A percentile compares a stretch with the other conserved stretches of the same genome.
Evolutionary conservation across 2,888 invertebrate species (phyloP).

Genomic region (Hyposoter didymator): DNA sequence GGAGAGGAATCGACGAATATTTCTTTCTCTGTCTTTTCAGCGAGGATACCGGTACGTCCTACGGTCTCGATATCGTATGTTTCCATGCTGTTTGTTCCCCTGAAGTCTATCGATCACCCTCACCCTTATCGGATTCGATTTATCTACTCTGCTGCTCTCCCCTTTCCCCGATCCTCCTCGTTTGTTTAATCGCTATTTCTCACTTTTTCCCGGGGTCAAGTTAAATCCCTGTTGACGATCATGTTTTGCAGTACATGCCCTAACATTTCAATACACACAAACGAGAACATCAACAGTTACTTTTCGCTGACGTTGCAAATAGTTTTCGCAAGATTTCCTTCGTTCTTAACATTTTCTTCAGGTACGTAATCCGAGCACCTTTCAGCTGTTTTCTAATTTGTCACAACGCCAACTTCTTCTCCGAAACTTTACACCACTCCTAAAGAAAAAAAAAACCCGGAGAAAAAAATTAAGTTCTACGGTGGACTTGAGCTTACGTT

Average conservation of each 20-base stretch:
- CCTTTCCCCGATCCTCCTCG: not conserved
- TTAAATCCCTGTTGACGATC: slow-evolving; percentile 5
- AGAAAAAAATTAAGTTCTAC: slow-evolving; percentile 8
- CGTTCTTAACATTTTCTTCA: not conserved
- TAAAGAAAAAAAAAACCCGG: not conserved
- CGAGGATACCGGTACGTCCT: not conserved
- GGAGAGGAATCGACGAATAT: slow-evolving; percentile 25
- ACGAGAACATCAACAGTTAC: not conserved
- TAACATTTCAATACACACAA: not conserved
- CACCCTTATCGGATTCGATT: slow-evolving; percentile 21
- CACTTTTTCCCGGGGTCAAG: not conserved
- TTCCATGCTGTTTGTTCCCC: slow-evolving; percentile 3
- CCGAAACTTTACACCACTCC: slow-evolving; percentile 7
- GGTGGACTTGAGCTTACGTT: slow-evolving; percentile 11
- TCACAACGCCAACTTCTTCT: not conserved
- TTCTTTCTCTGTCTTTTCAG: slow-evolving; percentile 30
- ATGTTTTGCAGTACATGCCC: slow-evolving; percentile 17
- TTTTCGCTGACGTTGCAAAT: not conserved
- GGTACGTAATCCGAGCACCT: not conserved
- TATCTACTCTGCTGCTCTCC: not conserved
- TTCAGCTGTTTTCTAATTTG: slow-evolving; percentile 6
- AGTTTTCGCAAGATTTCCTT: not conserved
- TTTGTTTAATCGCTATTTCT: slow-evolving; percentile 20
- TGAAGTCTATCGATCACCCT: slow-evolving; percentile 34
- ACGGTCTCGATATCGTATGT: slow-evolving; percentile 8